Base-by-base conservation (phyloP, 2,888 invertebrate species). In the Erebia aethiops region DNA sequence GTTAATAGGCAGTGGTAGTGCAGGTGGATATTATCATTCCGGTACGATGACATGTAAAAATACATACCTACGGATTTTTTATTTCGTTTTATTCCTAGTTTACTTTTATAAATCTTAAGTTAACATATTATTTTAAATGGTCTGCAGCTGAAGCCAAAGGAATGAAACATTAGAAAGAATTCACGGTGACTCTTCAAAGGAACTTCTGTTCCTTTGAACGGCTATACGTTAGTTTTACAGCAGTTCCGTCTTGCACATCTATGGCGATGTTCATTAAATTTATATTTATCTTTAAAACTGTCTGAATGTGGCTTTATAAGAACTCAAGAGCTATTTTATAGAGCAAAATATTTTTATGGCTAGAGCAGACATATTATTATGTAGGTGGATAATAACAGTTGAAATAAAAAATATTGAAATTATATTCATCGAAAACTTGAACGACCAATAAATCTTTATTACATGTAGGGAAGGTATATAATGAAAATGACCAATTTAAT, bases 81-180 rank as follows among this genome's bases (percentile, higher is more conserved):
- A 35, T 35, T 35, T 35, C 5, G 35, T 35, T 35, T 35, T 35
- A 35, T 7, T 35, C 35, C 11, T 26, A 26, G 26, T 26, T 3
- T 26, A 26, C 4, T 21, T 11, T 1, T 51, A 35, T 51, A 62
- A 13, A 63, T 10, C 51, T 64, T 52, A 52, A 16, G 16, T 10
- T 14, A 21, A 1, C 3, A 4, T 35, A 35, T 52, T 64, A 52
- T 64, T 41, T 43, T 43, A 9, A 65, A 57, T 49, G 21, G 43
- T 41, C 66, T 66, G 66, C 57, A 66, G 66, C 46, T 66, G 66
- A 66, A 57, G 66, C 57, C 66, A 46, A 66, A n/a, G 21, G 43
- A 66, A 66, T 57, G 49, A 54, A 57, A 66, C 35, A 66, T 46
- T 56, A 46, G 57, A 66, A 66, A 66, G 56, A 49, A 57, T 21